Base-by-base conservation (phyloP, 64 coral and sea anemone genomes). In the Cladopsammia gracilis region DNA sequence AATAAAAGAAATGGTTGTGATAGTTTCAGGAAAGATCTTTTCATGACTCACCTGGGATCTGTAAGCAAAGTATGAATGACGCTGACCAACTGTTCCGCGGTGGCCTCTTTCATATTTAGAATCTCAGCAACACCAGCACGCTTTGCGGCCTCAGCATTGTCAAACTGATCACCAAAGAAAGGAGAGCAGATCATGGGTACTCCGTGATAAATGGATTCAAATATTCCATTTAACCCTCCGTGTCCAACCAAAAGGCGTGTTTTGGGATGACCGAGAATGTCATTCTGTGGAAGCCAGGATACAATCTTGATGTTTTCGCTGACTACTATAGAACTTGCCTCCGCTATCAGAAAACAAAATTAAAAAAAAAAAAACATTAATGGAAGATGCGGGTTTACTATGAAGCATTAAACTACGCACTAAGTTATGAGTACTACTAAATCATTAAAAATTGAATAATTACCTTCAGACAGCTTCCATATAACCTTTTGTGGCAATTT, bases 221-320 rank as follows among this genome's bases (percentile, higher is more conserved):
- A 58, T 57, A 90, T 77, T 58, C 88, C 75, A 69, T 79, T 77
- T 23, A 76, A 25, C 20, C 88, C 88, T 15, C 74, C 75, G 58
- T 90, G 88, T 44, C 73, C 76, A 52, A 90, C 13, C 7, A 90
- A 90, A 58, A 90, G 4, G 6, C 75, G 75, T 15, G 88, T 90
- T 25, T 90, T 79, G 16, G 58, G 43, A 20, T 90, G 88, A 14
- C 88, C 88, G 16, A 90, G 46, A 45, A 90, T 64, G 54, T 90
- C 88, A 18, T 90, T 90, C 74, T 90, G 88, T 79, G 88, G 88
- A 9, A 90, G 23, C 88, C 88, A 90, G 11, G 44, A 19, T 9
- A 52, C n/a, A 2, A 89, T 34, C 26, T 90, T 90, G 45, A 90
- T 45, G 58, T 90, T 82, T 9, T 90, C 76, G 11, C 50, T 54